Base-by-base conservation (phyloP, 2,888 invertebrate species). In the Aleiodes leptofemur region DNA sequence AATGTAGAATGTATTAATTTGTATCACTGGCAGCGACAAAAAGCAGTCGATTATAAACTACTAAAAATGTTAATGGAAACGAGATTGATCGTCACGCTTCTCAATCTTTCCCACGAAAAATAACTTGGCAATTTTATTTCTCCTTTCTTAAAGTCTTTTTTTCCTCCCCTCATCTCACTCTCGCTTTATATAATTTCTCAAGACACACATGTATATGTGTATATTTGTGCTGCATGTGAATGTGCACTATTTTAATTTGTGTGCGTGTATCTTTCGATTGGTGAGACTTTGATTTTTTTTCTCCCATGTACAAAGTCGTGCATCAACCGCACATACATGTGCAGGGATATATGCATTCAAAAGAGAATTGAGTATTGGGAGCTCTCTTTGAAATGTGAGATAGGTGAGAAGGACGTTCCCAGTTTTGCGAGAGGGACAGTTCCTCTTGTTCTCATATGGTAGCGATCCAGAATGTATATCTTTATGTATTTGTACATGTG, bases 391-490 rank as follows among this genome's bases (percentile, higher is more conserved):
- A 79, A 77, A 79, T 77, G 79, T 72, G 77, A 79, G 77, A 77
- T 77, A 77, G 76, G 77, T 79, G 77, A 79, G 77, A 79, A 79
- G 77, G 77, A 74, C 74, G 73, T 31, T 68, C n/a, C 74, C 61
- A 66, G 74, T 34, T 66, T 51, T 38, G 69, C 64, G 56, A 68
- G 48, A 56, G 59, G 31, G 48, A 55, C 56, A 53, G 8, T 8
- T 13, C 6, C 31, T 31, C 68, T 13, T n/a, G 43, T 64, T 64
- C 64, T 64, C 50, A 34, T 51, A 51, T 68, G 51, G 31, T 23
- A 51, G 29, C 31, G n/a, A 68, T 53, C 14, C n/a, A 23, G 23
- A 29, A 69, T 69, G 50, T 29, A 29, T 53, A 51, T 51, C 6
- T 53, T 11, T 59, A 38, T n/a, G 29, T 31, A 59, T 34, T 29